A percentile compares a stretch with the other conserved stretches of the same genome.
These are phyloP conservation scores for Araneus ventricosus DNA, from an alignment of 1,140 invertebrate species.

Conservation along the genomic window DNA sequence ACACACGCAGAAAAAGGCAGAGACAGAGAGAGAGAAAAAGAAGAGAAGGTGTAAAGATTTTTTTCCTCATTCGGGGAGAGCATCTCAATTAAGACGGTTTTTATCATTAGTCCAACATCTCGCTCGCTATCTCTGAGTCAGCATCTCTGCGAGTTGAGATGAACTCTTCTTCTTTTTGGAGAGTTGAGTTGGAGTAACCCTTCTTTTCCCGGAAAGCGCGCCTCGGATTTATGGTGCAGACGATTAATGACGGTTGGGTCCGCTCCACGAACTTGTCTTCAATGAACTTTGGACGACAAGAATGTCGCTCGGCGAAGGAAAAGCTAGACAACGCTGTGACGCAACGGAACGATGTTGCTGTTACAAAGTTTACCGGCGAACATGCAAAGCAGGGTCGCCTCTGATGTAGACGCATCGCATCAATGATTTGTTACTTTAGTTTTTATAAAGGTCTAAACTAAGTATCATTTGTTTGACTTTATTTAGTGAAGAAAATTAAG, in stretches of 20 bases:
- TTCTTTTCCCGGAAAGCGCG: background rate
- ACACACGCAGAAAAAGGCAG: too few species aligned
- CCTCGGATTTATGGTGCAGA: slow-evolving; percentile 51
- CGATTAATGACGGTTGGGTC: slow-evolving; percentile 60
- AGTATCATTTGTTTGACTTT: too few species aligned
- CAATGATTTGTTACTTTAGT: too few species aligned
- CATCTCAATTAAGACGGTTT: slow-evolving; percentile 24
- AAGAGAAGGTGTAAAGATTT: background rate
- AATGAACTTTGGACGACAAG: slow-evolving; percentile 39
- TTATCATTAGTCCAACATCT: slow-evolving; percentile 34
- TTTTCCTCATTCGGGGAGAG: background rate
- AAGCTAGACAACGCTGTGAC: background rate
- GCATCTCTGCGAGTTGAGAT: background rate
- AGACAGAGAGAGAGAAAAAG: background rate
- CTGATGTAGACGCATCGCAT: too few species aligned
- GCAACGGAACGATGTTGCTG: background rate
- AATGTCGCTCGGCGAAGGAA: background rate
- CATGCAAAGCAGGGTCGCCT: too few species aligned
- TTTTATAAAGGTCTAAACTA: too few species aligned
- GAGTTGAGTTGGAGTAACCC: background rate
- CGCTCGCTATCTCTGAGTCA: background rate
- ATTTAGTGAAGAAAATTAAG: too few species aligned
- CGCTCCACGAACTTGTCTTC: slow-evolving; percentile 62
- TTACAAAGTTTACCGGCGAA: too few species aligned
- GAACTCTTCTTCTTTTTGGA: slow-evolving; percentile 10